Conservation (phyloP, 1,140 invertebrate species). For the Nebria ingens region DNA sequence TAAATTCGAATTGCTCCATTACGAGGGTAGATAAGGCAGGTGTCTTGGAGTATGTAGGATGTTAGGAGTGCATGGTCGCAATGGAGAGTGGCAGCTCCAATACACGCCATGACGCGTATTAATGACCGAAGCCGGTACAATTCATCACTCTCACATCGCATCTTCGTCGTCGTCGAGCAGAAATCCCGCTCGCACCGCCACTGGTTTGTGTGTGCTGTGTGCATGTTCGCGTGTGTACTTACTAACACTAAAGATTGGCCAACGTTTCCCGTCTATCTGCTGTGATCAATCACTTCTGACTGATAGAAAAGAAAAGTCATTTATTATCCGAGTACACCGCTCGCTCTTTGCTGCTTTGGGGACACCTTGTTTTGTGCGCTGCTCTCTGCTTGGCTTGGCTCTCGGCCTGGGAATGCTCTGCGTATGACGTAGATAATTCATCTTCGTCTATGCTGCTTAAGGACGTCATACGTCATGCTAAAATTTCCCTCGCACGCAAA, state of each 20-base stretch:
- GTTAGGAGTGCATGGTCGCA: too few relatives aligned
- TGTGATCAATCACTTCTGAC: conserved; percentile 33
- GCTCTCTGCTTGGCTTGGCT: too few relatives aligned
- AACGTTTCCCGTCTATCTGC: conserved; percentile 29
- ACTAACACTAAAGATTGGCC: conserved; percentile 26
- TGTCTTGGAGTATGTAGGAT: too few relatives aligned
- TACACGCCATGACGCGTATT: conserved; percentile 31
- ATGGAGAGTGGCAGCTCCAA: conserved; percentile 28
- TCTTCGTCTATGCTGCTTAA: conserved; percentile 2
- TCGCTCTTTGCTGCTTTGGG: conserved; percentile 18
- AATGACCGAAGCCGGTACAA: conserved; percentile 29
- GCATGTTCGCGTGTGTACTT: conserved; percentile 7
- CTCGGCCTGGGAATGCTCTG: conserved; percentile 2
- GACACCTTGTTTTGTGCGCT: conserved; percentile 10
- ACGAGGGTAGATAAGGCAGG: too few relatives aligned
- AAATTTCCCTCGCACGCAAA: conserved; percentile 2
- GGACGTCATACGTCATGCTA: conserved; percentile 8
- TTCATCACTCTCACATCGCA: conserved; percentile 31
- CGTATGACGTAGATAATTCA: conserved; percentile 7
- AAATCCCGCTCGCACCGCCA: neutral
- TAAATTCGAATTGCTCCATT: too few relatives aligned
- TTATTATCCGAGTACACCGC: conserved; percentile 24
- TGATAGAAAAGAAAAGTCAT: conserved; percentile 30
- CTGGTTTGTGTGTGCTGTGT: neutral
- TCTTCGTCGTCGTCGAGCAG: neutral